These are phyloP conservation scores for Parelbella ahira DNA, from an alignment of 2,888 invertebrate species.

Conservation along the genomic window DNA sequence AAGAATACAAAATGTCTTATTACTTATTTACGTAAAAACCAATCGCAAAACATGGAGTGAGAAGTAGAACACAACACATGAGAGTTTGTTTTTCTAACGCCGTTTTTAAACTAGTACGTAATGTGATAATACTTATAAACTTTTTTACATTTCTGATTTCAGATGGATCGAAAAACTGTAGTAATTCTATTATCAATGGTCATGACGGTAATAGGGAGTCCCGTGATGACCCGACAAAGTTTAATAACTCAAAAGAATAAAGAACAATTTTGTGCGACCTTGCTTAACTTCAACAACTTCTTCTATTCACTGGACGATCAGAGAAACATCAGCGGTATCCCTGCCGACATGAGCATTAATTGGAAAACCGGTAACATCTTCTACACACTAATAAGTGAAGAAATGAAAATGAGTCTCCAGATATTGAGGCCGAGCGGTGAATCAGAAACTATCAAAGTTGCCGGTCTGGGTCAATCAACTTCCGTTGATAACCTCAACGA, in stretches of 20 bases:
- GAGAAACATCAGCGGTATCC: constrained; percentile 55
- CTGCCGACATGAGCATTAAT: constrained; percentile 65
- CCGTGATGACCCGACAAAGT: constrained; percentile 52
- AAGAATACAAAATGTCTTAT: too few species aligned
- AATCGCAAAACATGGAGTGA: too few species aligned
- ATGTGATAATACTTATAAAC: too few species aligned
- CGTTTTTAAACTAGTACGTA: too few species aligned
- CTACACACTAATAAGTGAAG: constrained; percentile 63
- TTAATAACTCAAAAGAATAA: constrained; percentile 39
- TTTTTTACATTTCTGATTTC: constrained; percentile 34
- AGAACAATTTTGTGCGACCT: constrained; percentile 44
- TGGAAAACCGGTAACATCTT: constrained; percentile 66
- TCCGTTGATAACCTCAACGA: constrained; percentile 72
- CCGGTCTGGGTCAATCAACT: constrained; percentile 65
- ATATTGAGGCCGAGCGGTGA: constrained; percentile 53
- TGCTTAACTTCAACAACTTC: constrained; percentile 55
- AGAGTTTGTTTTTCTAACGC: too few species aligned
- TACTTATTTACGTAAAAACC: too few species aligned
- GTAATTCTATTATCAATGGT: constrained; percentile 39
- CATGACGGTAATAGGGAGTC: constrained; percentile 36
- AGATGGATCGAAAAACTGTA: constrained; percentile 47
- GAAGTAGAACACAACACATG: too few species aligned
- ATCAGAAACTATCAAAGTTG: constrained; percentile 55
- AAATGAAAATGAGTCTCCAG: constrained; percentile 67
- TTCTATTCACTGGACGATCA: constrained; percentile 49